Evolutionary conservation across 2,113 vertebrate genomes (phyloP).

Genomic region (Perccottus glenii): DNA sequence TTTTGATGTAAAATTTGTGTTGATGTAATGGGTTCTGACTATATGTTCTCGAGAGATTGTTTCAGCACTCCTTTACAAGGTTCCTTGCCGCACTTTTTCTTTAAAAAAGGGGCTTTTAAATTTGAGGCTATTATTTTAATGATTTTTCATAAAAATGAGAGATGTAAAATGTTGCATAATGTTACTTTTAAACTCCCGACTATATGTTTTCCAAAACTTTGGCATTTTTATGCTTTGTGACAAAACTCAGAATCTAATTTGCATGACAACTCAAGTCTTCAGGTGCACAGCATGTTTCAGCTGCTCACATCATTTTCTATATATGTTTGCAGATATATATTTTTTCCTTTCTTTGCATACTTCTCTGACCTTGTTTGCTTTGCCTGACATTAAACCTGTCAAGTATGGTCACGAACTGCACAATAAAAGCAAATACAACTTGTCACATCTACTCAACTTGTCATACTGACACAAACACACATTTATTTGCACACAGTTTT

Average conservation of each 20-base stretch:
- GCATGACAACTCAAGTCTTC: constrained; percentile 13
- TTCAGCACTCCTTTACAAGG: too few relatives aligned
- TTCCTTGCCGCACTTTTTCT: too few relatives aligned
- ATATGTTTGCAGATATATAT: constrained; percentile 14
- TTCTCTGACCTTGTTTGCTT: constrained; percentile 6
- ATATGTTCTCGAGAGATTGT: too few relatives aligned
- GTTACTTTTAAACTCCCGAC: background rate
- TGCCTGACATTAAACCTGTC: background rate
- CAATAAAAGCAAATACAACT: constrained; percentile 9
- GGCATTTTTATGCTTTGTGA: background rate
- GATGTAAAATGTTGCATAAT: too few relatives aligned
- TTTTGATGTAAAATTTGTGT: too few relatives aligned
- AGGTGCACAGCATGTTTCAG: constrained; percentile 8
- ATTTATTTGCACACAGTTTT: constrained; percentile 5
- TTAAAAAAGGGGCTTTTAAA: too few relatives aligned
- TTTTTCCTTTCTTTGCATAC: constrained; percentile 5
- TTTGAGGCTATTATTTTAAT: too few relatives aligned
- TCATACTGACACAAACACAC: constrained; percentile 1
- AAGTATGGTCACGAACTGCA: constrained; percentile 4
- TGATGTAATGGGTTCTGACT: too few relatives aligned
- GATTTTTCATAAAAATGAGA: too few relatives aligned
- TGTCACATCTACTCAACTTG: constrained; percentile 1
- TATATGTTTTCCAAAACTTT: background rate
- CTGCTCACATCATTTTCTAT: constrained; percentile 7
- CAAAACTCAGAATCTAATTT: constrained; percentile 32